Base-by-base conservation (phyloP, 2,888 invertebrate genomes). In the Nebria brevicollis region DNA sequence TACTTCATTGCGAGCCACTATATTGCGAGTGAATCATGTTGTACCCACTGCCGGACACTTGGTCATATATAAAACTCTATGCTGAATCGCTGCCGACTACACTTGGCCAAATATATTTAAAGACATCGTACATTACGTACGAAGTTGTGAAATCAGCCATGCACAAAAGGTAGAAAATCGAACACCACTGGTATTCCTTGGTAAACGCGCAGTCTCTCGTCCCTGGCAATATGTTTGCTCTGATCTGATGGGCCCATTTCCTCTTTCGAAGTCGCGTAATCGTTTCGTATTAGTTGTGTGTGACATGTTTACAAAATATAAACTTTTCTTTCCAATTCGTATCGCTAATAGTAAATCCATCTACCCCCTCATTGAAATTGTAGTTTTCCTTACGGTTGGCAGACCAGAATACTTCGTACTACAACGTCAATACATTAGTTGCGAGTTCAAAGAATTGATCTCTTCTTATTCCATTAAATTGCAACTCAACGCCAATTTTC, bases 181-280 rank as follows among this genome's bases (percentile, higher is more conserved):
- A n/a, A n/a, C n/a, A n/a, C n/a, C n/a, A n/a, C n/a, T n/a, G n/a
- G n/a, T 84, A 0, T 26, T 83, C 0, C 84, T 85, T 83, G 80
- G 82, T 0, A 73, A 70, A 8, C 72, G 83, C 0, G 26, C 75
- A 0, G 72, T 84, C 0, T 74, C 82, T 2, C 75, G 74, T 8
- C 84, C 84, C 0, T 85, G 84, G 83, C 66, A 82, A 0, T 82
- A 70, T 0, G 75, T 84, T 0, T 83, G 84, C 0, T 74, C 84
- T 0, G 85, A 85, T 68, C 76, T 86, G 0, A 83, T 84, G 83
- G 85, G 84, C 8, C 85, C 85, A n/a, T n/a, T n/a, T n/a, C n/a
- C n/a, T n/a, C n/a, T n/a, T n/a, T n/a, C n/a, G n/a, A n/a, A n/a
- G n/a, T 34, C 75, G 1, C 84, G 84, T 0, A 65, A 81, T 66